These are phyloP conservation scores for Drymonia ruficornis DNA, from an alignment of 2,888 invertebrate genomes.

Conservation along the genomic window DNA sequence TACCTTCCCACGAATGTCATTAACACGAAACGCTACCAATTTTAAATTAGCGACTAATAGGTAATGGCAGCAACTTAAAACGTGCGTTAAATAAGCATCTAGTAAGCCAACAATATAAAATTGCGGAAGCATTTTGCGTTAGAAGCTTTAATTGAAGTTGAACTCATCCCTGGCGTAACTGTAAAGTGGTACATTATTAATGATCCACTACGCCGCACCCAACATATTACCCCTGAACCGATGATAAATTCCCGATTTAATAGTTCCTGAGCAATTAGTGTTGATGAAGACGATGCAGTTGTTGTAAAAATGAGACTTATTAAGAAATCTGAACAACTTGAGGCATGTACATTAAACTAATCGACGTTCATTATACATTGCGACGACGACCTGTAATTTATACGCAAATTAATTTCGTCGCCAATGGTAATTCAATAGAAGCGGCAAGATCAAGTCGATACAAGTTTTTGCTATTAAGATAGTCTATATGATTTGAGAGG, in stretches of 20 bases:
- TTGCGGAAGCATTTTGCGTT: conserved; percentile 29
- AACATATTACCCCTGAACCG: too few species aligned
- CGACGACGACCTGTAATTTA: conserved; percentile 40
- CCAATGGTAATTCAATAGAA: conserved; percentile 57
- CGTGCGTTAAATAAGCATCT: conserved; percentile 36
- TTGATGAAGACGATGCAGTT: too few species aligned
- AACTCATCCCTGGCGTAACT: conserved; percentile 28
- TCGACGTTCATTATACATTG: conserved; percentile 41
- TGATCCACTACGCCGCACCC: too few species aligned
- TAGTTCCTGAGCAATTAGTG: too few species aligned
- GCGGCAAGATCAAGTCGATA: conserved; percentile 48
- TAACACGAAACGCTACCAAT: conserved; percentile 39
- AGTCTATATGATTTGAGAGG: conserved; percentile 45
- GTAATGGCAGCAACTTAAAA: conserved; percentile 10
- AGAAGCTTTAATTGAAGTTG: conserved; percentile 33
- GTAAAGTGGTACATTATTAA: too few species aligned
- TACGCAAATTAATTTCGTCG: conserved; percentile 57
- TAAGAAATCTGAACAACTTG: conserved; percentile 32
- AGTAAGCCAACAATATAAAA: conserved; percentile 24
- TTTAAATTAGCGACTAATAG: conserved; percentile 31
- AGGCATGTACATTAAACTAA: conserved; percentile 31
- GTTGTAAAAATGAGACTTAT: too few species aligned
- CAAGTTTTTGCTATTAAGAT: conserved; percentile 54
- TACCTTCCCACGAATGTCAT: conserved; percentile 46
- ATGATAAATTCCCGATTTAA: too few species aligned